phyloP scores from a whole-genome alignment of 2,113 vertebrate species.

The Sigmodon hispidus region DNA sequence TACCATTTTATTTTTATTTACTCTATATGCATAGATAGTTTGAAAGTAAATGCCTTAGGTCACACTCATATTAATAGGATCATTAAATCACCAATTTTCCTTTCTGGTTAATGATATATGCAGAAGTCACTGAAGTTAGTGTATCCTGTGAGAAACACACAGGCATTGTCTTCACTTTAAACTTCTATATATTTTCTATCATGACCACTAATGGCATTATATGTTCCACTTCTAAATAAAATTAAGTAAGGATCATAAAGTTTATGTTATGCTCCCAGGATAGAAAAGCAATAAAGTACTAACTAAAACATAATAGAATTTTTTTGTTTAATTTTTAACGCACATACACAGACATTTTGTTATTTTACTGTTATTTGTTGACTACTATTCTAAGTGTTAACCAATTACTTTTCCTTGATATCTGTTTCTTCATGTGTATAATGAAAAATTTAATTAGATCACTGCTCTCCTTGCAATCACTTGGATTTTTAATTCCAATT shows the following conservation, averaged over 20 bases:
- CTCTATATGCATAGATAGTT: neutral
- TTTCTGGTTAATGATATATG: neutral
- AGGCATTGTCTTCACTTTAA: neutral
- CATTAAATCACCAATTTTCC: neutral
- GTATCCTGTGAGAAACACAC: neutral
- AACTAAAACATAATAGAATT: neutral
- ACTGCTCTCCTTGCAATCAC: neutral
- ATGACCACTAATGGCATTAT: neutral
- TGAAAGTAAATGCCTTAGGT: neutral
- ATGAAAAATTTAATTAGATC: slow-evolving; percentile 3
- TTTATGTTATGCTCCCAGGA: neutral
- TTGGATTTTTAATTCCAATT: slow-evolving; percentile 4
- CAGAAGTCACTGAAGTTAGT: neutral
- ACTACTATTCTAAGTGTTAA: neutral
- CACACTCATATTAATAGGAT: neutral
- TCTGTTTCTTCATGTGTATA: slow-evolving; percentile 3
- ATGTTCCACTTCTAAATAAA: neutral
- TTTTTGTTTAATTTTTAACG: neutral
- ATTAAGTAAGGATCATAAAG: neutral
- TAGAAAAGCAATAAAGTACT: neutral
- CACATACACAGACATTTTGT: neutral
- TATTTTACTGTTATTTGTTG: neutral
- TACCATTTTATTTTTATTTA: neutral
- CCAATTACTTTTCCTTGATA: neutral
- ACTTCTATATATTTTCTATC: neutral